These are phyloP conservation scores for Drosophila rhopaloa DNA, from an alignment of 1,140 invertebrate genomes.

Conservation along the genomic window DNA sequence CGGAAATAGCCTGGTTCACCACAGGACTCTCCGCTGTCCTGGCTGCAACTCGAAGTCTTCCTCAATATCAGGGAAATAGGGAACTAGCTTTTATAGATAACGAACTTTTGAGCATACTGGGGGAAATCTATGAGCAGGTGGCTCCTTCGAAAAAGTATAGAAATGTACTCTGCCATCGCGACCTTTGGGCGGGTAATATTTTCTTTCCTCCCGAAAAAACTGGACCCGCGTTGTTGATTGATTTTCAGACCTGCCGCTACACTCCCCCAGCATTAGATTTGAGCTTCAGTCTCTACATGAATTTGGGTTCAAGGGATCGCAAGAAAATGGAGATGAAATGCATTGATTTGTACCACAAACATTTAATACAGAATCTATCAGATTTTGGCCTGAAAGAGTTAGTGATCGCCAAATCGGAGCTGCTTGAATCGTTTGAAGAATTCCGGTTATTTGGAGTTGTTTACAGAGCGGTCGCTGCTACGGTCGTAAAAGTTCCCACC, in stretches of 20 bases:
- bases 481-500: slow-evolving; percentile 63
- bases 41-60: slow-evolving; percentile 44
- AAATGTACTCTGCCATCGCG: slow-evolving; percentile 87
- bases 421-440: slow-evolving; percentile 70
- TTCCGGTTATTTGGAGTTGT: slow-evolving; percentile 64
- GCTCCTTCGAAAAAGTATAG: slow-evolving; percentile 58
- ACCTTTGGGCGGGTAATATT: slow-evolving; percentile 88
- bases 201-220: slow-evolving; percentile 85
- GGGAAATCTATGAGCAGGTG: slow-evolving; percentile 66
- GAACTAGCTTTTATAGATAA: slow-evolving; percentile 33
- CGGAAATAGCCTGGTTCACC: slow-evolving; percentile 67
- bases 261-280: slow-evolving; percentile 87
- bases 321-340: slow-evolving; percentile 26
- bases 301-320: slow-evolving; percentile 41
- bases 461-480: slow-evolving; percentile 62
- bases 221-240: slow-evolving; percentile 86
- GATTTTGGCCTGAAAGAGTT: slow-evolving; percentile 15
- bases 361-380: slow-evolving; percentile 25
- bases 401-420: slow-evolving; percentile 39
- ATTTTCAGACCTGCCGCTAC: slow-evolving; percentile 86
- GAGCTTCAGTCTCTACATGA: slow-evolving; percentile 68
- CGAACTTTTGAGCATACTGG: slow-evolving; percentile 30
- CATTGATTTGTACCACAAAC: slow-evolving; percentile 61
- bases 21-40: slow-evolving; percentile 63
- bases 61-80: slow-evolving; percentile 28